phyloP scores from a whole-genome alignment of 2,113 vertebrate genomes.

The Channa maculata region DNA sequence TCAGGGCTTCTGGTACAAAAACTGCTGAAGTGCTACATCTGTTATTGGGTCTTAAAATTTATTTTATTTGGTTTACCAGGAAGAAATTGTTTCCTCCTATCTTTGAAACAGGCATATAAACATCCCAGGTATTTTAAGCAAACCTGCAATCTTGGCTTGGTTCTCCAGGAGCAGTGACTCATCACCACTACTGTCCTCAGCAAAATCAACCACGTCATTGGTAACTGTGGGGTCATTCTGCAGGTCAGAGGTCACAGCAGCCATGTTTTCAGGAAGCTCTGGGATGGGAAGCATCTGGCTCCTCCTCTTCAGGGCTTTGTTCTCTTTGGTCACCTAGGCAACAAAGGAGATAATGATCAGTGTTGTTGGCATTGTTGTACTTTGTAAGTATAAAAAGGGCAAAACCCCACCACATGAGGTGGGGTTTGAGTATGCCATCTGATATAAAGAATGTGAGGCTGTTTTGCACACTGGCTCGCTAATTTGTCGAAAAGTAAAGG shows the following conservation, averaged over 20 bases:
- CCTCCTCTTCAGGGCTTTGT: conserved; percentile 78
- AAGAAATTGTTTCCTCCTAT: too few relatives aligned
- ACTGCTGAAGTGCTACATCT: too few relatives aligned
- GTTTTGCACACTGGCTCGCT: background rate
- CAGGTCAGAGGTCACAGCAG: conserved; percentile 24
- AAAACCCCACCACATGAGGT: too few relatives aligned
- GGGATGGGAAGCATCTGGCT: conserved; percentile 76
- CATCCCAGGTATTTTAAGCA: background rate
- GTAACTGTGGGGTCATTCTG: conserved; percentile 6
- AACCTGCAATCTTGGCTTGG: conserved; percentile 81
- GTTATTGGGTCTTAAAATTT: too few relatives aligned
- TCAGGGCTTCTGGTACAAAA: too few relatives aligned
- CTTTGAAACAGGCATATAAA: background rate
- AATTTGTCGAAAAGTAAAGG: background rate
- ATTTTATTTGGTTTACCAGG: too few relatives aligned
- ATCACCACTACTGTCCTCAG: conserved; percentile 27
- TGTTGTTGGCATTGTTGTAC: background rate
- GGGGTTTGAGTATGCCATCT: too few relatives aligned
- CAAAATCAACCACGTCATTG: background rate
- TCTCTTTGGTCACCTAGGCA: conserved; percentile 82
- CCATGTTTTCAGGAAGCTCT: conserved; percentile 64
- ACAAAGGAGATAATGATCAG: conserved; percentile 9
- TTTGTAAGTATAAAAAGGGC: background rate
- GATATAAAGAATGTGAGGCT: background rate
- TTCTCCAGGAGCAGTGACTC: conserved; percentile 50